A percentile compares a stretch with the other conserved stretches of the same genome.
phyloP scores from a whole-genome alignment of 1,140 invertebrate species.

The Brachionus rubens region DNA sequence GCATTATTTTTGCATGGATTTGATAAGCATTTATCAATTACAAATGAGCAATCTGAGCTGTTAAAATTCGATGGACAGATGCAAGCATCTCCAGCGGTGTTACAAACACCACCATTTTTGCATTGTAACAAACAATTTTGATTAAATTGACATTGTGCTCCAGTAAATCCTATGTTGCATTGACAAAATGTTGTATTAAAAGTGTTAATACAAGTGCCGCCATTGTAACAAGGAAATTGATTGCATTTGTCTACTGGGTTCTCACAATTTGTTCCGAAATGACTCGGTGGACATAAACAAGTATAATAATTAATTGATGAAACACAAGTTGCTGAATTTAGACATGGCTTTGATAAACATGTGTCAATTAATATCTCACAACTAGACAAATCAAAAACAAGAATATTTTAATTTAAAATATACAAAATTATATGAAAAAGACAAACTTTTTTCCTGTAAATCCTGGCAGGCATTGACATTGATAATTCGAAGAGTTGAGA shows the following conservation, averaged over 20 bases:
- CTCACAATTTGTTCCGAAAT: constrained; percentile 16
- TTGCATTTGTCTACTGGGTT: not conserved
- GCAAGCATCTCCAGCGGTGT: constrained; percentile 79
- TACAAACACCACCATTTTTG: constrained; percentile 78
- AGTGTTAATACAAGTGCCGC: constrained; percentile 8
- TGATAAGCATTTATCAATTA: not conserved
- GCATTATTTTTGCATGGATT: constrained; percentile 19
- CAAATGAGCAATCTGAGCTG: constrained; percentile 51
- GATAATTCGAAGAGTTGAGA: constrained; percentile 67
- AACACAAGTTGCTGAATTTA: constrained; percentile 83
- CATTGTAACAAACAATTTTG: constrained; percentile 87
- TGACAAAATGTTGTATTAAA: constrained; percentile 52
- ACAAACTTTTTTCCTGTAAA: constrained; percentile 61
- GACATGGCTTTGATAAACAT: constrained; percentile 69
- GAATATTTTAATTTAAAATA: not conserved
- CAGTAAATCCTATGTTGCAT: constrained; percentile 52
- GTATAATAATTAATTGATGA: constrained; percentile 49
- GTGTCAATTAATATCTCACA: constrained; percentile 44
- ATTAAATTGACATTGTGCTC: constrained; percentile 63
- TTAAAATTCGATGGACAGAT: constrained; percentile 70
- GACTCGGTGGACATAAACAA: not conserved
- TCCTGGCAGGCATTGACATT: constrained; percentile 82
- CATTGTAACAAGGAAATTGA: constrained; percentile 18
- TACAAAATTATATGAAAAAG: not conserved
- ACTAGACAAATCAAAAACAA: constrained; percentile 46